These are phyloP conservation scores for Neodon shergylaensis DNA, from an alignment of 2,113 vertebrate species.

Conservation along the genomic window DNA sequence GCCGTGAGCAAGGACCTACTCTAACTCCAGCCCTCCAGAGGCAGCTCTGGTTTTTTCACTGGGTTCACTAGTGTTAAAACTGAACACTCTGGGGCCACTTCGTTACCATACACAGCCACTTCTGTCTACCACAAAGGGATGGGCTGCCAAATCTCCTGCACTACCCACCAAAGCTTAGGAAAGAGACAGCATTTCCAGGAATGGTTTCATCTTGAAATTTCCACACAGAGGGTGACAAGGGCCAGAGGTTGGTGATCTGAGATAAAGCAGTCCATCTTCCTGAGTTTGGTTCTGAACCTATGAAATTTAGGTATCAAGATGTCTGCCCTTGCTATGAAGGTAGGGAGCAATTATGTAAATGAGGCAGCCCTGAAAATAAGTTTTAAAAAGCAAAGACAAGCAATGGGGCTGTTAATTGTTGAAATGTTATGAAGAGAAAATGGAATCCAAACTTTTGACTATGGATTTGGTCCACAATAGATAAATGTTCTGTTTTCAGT, in stretches of 20 bases:
- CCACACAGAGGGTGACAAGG: background rate
- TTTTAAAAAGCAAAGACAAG: background rate
- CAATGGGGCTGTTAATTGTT: background rate
- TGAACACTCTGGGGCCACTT: background rate
- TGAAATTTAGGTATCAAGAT: background rate
- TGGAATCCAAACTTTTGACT: background rate
- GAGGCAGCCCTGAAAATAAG: slow-evolving; percentile 15
- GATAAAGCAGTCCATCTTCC: background rate
- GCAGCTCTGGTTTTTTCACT: background rate
- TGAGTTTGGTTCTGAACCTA: background rate
- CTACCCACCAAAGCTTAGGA: background rate
- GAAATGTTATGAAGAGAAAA: slow-evolving; percentile 38
- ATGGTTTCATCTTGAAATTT: background rate
- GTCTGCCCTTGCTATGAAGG: background rate
- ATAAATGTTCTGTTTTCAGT: background rate
- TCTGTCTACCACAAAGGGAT: background rate
- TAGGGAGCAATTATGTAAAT: background rate
- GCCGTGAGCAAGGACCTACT: slow-evolving; percentile 11
- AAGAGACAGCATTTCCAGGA: slow-evolving; percentile 1
- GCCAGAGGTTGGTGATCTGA: background rate
- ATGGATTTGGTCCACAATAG: background rate
- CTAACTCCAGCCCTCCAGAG: background rate
- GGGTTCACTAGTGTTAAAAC: background rate
- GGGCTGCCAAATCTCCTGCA: background rate
- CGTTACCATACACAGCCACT: background rate